Evolutionary conservation across 2,888 invertebrate genomes (phyloP).

Genomic region (Thyatira batis): DNA sequence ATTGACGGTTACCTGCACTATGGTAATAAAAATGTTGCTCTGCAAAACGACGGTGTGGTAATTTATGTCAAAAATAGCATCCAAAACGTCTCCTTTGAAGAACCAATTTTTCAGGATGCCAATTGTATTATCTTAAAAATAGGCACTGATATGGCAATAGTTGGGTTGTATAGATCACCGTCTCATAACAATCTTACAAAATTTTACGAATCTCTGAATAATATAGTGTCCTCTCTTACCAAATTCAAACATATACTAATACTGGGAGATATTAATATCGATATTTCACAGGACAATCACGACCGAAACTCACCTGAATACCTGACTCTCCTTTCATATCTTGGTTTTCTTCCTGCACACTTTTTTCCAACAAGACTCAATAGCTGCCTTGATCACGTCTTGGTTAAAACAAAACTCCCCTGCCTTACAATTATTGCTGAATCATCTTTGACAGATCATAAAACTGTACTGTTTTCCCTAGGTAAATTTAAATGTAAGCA

Average conservation of each 20-base stretch:
- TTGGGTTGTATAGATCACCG: not conserved
- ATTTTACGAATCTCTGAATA: not conserved
- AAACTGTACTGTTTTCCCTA: not conserved
- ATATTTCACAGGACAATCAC: not conserved
- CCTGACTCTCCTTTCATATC: not conserved
- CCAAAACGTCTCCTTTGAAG: not conserved
- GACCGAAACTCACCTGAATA: not conserved
- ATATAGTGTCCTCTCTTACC: not conserved
- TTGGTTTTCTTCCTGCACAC: not conserved
- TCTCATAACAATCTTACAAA: not conserved
- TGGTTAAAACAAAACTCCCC: not conserved
- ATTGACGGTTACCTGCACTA: not conserved
- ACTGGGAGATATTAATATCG: not conserved
- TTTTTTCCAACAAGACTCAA: not conserved
- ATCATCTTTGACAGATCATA: not conserved
- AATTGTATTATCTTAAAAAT: not conserved
- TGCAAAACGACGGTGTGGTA: not conserved
- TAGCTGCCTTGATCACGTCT: not conserved
- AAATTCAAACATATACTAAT: not conserved
- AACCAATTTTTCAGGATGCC: not conserved
- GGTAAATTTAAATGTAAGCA: not conserved
- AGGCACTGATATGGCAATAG: not conserved
- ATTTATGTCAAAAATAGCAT: not conserved
- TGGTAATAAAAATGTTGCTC: not conserved
- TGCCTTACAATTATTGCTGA: not conserved